phyloP scores from a whole-genome alignment of 2,797 vertebrate species.

The Pterois miles region DNA sequence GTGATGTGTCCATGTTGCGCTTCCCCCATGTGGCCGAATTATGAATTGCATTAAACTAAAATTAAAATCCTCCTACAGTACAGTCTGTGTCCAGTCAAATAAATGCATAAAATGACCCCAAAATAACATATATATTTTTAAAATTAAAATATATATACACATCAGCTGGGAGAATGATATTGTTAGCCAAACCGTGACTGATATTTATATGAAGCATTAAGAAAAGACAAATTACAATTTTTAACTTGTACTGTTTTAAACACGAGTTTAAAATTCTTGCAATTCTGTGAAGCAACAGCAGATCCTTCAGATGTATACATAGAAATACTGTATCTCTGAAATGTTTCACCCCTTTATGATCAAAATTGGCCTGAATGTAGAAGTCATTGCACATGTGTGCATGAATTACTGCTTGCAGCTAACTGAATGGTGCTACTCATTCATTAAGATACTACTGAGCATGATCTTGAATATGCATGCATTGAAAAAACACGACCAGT shows the following conservation, averaged over 20 bases:
- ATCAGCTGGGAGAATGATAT: no score
- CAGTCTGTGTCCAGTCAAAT: no score
- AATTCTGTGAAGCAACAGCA: background rate
- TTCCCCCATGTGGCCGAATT: conserved; percentile 21
- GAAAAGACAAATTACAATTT: no score
- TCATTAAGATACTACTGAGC: background rate
- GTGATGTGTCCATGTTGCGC: background rate
- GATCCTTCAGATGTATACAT: background rate
- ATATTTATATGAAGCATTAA: no score
- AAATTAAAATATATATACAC: no score
- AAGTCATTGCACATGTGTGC: background rate
- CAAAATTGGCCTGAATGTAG: background rate
- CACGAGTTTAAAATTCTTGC: background rate
- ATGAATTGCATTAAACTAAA: background rate
- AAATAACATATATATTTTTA: no score
- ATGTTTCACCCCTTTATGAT: background rate
- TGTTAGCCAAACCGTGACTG: no score
- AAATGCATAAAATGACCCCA: no score
- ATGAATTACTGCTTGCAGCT: background rate
- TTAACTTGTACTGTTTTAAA: background rate
- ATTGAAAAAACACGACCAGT: conserved; percentile 10
- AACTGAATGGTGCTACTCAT: background rate
- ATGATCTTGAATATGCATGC: background rate
- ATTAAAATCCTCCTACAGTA: background rate
- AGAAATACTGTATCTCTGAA: background rate